Evolutionary conservation across 2,888 invertebrate genomes (phyloP), one percentile per base, ranked within the genome.

Genomic region (Salpingus planirostris): DNA sequence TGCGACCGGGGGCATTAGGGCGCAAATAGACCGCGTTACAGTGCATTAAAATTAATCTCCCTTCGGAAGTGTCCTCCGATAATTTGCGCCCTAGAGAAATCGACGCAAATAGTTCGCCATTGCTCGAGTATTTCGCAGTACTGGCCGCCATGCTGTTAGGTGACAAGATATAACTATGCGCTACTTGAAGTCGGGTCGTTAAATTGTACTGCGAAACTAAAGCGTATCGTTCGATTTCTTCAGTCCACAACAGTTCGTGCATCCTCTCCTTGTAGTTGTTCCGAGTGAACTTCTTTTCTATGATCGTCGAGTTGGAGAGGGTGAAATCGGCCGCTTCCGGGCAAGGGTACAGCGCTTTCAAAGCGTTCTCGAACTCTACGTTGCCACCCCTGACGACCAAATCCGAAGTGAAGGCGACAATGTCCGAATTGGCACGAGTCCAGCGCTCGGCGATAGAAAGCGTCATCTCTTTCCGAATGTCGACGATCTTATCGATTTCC

Each of bases 11-110:
- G 2, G 11, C 13, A 5, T 36, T 36, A 1, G 49, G 30, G 62
- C 65, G 21, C 68, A 71, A 30, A 40, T 50, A 73, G 4, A 85
- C 78, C 21, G 74, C 74, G 37, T 75, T 77, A 55, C 85, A 86
- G 51, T 82, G 83, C 52, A 80, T 80, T 10, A 87, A 64, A 38
- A 88, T 79, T 8, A 88, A 66, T 13, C 86, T 70, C 1, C 88
- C 88, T 27, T 84, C 82, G 7, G 82, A 78, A 2, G 86, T 84
- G 55, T 88, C 88, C 58, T 87, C 87, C 0, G 84, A 84, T 24
- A 88, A 69, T 52, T 81, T 80, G 52, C 80, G 78, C 13, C 77
- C 76, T 22, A 86, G 62, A 29, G 73, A 73, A 64, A 86, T 71
- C 36, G 79, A 68, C 4, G 81, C 86, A 63, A 83, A 86, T 15